These are phyloP conservation scores for Calcarius lapponicus DNA, from an alignment of 2,797 vertebrate species.

Conservation along the genomic window DNA sequence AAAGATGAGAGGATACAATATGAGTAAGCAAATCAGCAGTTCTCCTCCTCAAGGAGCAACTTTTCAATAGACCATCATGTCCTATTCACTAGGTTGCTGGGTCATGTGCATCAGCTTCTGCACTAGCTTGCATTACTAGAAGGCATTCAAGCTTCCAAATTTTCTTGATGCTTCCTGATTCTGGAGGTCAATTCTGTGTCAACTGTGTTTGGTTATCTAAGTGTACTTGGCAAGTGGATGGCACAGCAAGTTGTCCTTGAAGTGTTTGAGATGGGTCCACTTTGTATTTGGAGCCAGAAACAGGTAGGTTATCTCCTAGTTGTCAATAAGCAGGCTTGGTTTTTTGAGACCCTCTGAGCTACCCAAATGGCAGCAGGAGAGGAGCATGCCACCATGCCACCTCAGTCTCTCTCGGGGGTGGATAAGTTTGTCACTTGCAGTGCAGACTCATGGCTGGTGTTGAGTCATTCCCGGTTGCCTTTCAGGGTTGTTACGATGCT, in stretches of 20 bases:
- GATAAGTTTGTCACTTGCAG: neutral
- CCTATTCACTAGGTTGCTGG: neutral
- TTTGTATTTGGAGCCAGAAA: neutral
- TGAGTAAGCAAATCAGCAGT: neutral
- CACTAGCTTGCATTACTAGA: neutral
- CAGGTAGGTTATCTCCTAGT: neutral
- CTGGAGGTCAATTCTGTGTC: neutral
- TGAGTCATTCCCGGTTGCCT: neutral
- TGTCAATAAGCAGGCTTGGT: neutral
- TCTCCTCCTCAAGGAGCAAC: neutral
- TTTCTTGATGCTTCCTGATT: neutral
- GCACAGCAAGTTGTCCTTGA: neutral
- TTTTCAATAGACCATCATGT: neutral
- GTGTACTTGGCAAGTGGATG: neutral
- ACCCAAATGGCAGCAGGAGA: neutral
- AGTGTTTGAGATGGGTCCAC: neutral
- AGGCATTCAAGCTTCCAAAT: neutral
- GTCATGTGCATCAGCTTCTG: neutral
- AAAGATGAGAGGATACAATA: neutral
- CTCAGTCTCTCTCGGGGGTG: neutral
- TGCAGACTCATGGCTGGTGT: neutral
- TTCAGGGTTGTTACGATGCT: constrained; percentile 79
- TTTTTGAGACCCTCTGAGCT: neutral
- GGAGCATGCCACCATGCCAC: neutral
- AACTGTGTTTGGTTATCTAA: neutral